Evolutionary conservation across 53 echinoderm and acorn worm genomes (phyloP), one percentile per base, ranked within the genome.

Genomic region (Holothuria leucospilota): DNA sequence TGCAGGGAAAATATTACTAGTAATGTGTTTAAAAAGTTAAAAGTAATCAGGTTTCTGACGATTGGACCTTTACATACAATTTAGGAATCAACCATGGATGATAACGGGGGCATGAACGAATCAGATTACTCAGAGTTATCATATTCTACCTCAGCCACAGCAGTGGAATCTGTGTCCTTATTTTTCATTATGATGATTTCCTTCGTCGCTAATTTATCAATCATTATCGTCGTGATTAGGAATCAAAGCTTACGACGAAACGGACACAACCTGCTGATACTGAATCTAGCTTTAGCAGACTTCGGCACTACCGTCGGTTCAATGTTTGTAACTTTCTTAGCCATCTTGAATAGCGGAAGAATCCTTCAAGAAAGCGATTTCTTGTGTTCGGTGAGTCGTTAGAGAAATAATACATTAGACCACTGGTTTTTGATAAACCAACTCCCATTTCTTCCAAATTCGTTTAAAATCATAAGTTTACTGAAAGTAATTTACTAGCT

Each of bases 221-320:
- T 80, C 20, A 80, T 80, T 28, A 61, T 60, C 13, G 80, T 80
- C 4, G 34, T 80, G 6, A 5, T 61, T 2, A 80, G 39, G 56
- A 80, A 80, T 38, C 30, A 59, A 10, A 80, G 29, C 34, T 38
- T 80, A 59, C 59, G 80, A 53, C 62, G 80, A 29, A 80, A 62
- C 28, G 61, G 80, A 25, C 80, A 80, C 29, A 80, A 80, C 61
- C 29, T 80, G 38, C 29, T 80, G 13, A 80, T 80, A 27, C 80
- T 80, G 25, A 80, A 80, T 29, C 56, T 80, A 21, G 80, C 80
- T 13, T 58, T 80, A 21, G 80, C 80, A 5, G 80, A 80, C 21
- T 59, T 80, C 15, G 59, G 80, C 56, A 59, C 18, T 12, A 53
- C 80, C 16, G 1, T 80, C 16, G 80, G 80, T 29, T 61, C 80